Base-by-base conservation (phyloP, 2,888 invertebrate species). In the Leucoptera coffeella region DNA sequence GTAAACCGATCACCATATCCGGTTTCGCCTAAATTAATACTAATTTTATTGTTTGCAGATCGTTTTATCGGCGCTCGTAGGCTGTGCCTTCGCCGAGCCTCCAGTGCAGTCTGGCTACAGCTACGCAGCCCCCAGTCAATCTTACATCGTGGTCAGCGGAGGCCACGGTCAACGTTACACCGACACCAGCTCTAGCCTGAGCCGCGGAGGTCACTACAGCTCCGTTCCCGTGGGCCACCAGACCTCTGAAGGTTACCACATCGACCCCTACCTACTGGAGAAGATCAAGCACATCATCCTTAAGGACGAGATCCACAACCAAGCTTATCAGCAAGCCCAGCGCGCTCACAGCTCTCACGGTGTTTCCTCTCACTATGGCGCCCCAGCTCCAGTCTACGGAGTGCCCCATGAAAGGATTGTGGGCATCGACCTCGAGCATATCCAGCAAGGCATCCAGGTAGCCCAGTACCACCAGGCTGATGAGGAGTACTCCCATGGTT, bases 371-470 rank as follows among this genome's bases (percentile, higher is more conserved):
- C 64, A 77, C 31, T 85, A 85, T 52, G 83, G 84, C 12, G 71
- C 73, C 25, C 85, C 85, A 23, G 77, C 80, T 17, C 73, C 81
- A 4, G 72, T 73, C 22, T 83, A 83, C 53, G 84, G 84, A 33
- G 82, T 76, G 2, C 83, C 83, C 28, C 41, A 35, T 25, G 71
- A 75, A 25, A 77, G 80, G 36, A 82, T 89, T 33, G 86, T 87
- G 31, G 89, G 88, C 31, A 82, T 89, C 43, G 86, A 88, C 55
- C 76, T 89, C 32, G 89, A 86, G 45, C 85, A 85, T 34, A 80
- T 88, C 43, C 84, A 86, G 47, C 88, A 88, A 45, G 88, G 85
- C 35, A 82, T 89, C 55, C 88, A 89, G 54, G 88, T 89, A 17
- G 89, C 89, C 14, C 88, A 89, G 50, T 88, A 84, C 74, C 79